Base-by-base conservation (phyloP, 2,113 vertebrate species). In the Paracanthobrama guichenoti region DNA sequence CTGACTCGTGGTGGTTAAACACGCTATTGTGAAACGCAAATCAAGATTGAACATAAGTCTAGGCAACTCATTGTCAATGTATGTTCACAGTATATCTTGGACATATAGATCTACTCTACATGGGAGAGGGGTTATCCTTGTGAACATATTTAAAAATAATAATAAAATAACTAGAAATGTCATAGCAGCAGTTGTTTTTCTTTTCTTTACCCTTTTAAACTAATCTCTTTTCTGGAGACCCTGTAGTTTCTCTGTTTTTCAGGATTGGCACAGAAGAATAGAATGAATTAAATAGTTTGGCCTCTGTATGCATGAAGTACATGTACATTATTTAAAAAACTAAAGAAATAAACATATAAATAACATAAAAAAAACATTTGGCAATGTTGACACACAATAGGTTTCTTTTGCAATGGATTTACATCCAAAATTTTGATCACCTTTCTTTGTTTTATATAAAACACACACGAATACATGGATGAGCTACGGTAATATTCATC, bases 211-310 rank as follows among this genome's bases (percentile, higher is more conserved):
- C 42, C 78, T 18, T 78, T 80, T 79, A 55, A 42, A 42, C 31
- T 55, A 74, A 73, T 73, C 55, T 78, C 55, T 50, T 72, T 66
- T 50, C 11, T 83, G 79, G 22, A 79, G 86, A 88, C 75, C 73
- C 72, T 72, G 73, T 71, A 81, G 53, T 35, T 60, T 62, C 60
- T 50, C 50, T 60, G 73, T 60, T 76, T 26, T 66, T 44, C 82
- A 66, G 83, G 81, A 89, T 93, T 95, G 94, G 93, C 93, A 94
- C 93, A 92, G 90, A 92, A 87, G 86, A 93, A 28, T 66, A 83
- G 82, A 71, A 46, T 62, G 28, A 80, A 87, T 64, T 55, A 75
- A 85, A 90, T 86, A 88, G 88, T 92, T 90, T 91, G 90, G 90
- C 91, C 85, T 89, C 91, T 85, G 87, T 89, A 67, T 67, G 82